Evolutionary conservation across 64 coral and sea anemone genomes (phyloP).

Genomic region (Anthopleura sola): DNA sequence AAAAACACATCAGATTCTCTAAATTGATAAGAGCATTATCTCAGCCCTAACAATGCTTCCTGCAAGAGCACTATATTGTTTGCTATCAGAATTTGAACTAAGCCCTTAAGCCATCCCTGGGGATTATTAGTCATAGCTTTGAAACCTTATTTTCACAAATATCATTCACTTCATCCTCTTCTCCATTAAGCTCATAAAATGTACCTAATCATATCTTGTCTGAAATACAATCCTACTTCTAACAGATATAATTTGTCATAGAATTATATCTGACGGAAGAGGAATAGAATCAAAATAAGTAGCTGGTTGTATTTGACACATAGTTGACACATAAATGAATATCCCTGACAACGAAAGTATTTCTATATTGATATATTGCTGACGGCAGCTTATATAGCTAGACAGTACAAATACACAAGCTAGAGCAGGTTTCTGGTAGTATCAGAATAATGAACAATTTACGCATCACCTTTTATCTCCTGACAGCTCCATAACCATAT

Average conservation of each 20-base stretch:
- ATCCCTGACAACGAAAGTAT: background rate
- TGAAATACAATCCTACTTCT: too few relatives aligned
- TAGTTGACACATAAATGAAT: background rate
- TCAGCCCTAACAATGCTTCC: background rate
- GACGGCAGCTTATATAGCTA: background rate
- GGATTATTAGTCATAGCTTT: background rate
- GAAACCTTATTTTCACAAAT: background rate
- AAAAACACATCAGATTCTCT: too few relatives aligned
- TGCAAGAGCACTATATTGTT: background rate
- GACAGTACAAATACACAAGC: background rate
- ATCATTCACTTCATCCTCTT: background rate
- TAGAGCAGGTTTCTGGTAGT: background rate
- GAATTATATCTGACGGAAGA: background rate
- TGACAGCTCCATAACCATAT: background rate
- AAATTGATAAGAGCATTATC: background rate
- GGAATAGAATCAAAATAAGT: background rate
- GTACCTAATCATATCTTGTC: background rate
- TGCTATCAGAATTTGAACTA: background rate
- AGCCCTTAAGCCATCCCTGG: background rate
- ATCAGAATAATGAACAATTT: background rate
- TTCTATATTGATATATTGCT: background rate
- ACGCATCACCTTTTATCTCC: background rate
- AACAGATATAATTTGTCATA: background rate
- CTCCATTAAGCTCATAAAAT: background rate
- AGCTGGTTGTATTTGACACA: background rate